Conservation (phyloP, 1,140 invertebrate genomes). For the Drosophila mauritiana region DNA sequence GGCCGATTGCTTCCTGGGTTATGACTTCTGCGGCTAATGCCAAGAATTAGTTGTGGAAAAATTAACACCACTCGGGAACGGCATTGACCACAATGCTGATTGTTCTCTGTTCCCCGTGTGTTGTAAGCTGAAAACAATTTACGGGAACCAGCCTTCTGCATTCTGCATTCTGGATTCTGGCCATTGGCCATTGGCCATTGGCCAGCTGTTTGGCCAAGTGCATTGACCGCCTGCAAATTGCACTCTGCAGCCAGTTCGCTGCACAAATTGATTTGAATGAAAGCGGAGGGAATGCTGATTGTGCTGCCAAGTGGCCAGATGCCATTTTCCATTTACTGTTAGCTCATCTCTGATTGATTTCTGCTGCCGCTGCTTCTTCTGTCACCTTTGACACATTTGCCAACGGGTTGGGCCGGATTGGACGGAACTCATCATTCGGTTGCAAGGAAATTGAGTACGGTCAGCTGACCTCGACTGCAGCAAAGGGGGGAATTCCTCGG, state of each 20-base stretch:
- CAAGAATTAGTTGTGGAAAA: constrained; percentile 81
- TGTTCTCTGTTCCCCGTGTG: constrained; percentile 28
- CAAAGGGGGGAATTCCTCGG: neutral
- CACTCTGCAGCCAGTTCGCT: constrained; percentile 37
- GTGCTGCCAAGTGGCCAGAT: constrained; percentile 11
- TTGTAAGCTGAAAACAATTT: constrained; percentile 71
- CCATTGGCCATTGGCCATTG: constrained; percentile 39
- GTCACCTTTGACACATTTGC: constrained; percentile 75
- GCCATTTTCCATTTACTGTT: constrained; percentile 64
- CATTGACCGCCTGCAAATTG: constrained; percentile 72
- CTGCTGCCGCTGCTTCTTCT: constrained; percentile 58
- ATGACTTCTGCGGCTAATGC: constrained; percentile 77
- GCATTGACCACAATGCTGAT: constrained; percentile 67
- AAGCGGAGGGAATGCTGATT: constrained; percentile 34
- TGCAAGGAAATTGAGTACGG: constrained; percentile 28
- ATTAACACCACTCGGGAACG: constrained; percentile 74
- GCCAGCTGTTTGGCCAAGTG: constrained; percentile 63
- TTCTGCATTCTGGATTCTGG: constrained; percentile 6
- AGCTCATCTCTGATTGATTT: constrained; percentile 75
- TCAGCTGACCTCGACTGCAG: neutral
- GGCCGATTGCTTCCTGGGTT: constrained; percentile 69
- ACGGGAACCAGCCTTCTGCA: constrained; percentile 53
- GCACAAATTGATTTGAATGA: constrained; percentile 74
- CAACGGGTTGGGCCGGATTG: constrained; percentile 55
- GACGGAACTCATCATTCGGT: constrained; percentile 49